Conservation (phyloP, 2,888 invertebrate genomes). For the Lobophora halterata region DNA sequence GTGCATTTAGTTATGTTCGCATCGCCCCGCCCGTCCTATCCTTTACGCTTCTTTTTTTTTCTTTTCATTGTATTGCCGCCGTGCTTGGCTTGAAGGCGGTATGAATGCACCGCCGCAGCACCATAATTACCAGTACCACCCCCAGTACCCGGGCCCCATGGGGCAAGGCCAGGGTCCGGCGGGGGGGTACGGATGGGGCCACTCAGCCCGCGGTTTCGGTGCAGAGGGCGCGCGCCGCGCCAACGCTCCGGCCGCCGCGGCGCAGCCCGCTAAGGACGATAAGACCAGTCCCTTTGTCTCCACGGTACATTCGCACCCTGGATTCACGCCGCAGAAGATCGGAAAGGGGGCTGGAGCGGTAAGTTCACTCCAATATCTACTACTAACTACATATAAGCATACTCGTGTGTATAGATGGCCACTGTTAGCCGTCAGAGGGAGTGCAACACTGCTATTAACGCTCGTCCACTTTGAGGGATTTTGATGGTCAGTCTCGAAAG, state of each 20-base stretch:
- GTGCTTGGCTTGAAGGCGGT: slow-evolving; percentile 80
- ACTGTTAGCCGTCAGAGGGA: too few species aligned
- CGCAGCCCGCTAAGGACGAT: slow-evolving; percentile 74
- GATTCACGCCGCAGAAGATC: slow-evolving; percentile 95
- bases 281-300: slow-evolving; percentile 93
- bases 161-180: slow-evolving; percentile 50
- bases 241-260: slow-evolving; percentile 38
- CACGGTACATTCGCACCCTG: slow-evolving; percentile 94
- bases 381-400: too few species aligned
- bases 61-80: slow-evolving; percentile 80
- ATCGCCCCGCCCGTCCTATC: slow-evolving; percentile 60
- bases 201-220: slow-evolving; percentile 70
- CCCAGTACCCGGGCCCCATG: slow-evolving; percentile 65
- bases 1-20: slow-evolving; percentile 61
- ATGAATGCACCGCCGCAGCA: slow-evolving; percentile 79
- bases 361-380: too few species aligned
- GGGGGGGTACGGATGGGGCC: slow-evolving; percentile 36
- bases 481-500: too few species aligned
- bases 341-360: slow-evolving; percentile 86
- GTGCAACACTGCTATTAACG: too few species aligned
- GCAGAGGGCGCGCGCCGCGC: slow-evolving; percentile 72
- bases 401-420: too few species aligned
- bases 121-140: slow-evolving; percentile 80
- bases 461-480: too few species aligned
- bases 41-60: slow-evolving; percentile 79